phyloP scores from a whole-genome alignment of 2,888 invertebrate species.

The Caenorhabditis auriculariae region DNA sequence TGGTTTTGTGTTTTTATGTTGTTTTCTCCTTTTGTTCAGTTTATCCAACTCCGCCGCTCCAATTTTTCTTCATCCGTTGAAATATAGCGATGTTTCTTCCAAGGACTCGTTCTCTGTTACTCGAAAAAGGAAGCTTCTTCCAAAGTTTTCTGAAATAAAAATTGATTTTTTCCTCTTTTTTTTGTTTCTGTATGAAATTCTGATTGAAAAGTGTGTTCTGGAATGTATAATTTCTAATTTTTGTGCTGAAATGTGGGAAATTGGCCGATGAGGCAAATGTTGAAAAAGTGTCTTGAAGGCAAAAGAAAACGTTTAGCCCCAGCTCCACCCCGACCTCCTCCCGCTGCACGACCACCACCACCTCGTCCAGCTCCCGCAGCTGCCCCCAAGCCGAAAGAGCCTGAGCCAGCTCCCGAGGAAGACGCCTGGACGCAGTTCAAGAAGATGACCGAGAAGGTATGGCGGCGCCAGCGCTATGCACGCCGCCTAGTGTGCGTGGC shows the following conservation, averaged over 20 bases:
- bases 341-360: conserved; percentile 37
- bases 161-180: too few relatives aligned
- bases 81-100: too few relatives aligned
- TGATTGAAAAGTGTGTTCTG: background rate
- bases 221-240: background rate
- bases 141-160: too few relatives aligned
- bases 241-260: too few relatives aligned
- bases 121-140: too few relatives aligned
- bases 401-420: conserved; percentile 51
- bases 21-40: too few relatives aligned
- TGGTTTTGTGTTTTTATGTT: too few relatives aligned
- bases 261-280: background rate
- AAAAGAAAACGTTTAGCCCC: background rate
- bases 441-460: conserved; percentile 59
- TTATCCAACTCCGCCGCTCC: background rate
- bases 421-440: conserved; percentile 62
- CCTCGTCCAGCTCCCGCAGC: conserved; percentile 41
- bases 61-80: too few relatives aligned
- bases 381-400: conserved; percentile 15
- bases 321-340: conserved; percentile 37
- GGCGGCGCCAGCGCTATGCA: background rate
- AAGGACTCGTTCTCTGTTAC: too few relatives aligned
- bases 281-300: background rate
- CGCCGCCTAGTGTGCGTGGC: conserved; percentile 3
- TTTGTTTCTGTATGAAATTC: background rate